phyloP scores from a whole-genome alignment of 35 echinoderm and acorn worm species.

The Lytechinus pictus region DNA sequence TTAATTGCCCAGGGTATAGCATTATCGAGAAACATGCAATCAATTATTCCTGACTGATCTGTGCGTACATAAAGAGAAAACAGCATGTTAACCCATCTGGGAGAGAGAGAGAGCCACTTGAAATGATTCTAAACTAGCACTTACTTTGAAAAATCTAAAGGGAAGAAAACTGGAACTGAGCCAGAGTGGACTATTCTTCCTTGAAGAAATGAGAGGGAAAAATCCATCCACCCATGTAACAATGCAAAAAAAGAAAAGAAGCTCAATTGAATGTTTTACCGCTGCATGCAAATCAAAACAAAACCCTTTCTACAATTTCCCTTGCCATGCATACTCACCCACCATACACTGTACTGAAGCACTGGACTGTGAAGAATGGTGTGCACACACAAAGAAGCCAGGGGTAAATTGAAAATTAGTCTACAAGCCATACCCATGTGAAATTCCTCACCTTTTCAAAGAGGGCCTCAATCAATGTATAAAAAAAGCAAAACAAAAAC shows the following conservation, averaged over 20 bases:
- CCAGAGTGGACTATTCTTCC: not conserved
- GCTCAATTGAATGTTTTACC: not conserved
- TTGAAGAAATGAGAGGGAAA: not conserved
- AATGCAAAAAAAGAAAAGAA: not conserved
- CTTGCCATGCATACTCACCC: not conserved
- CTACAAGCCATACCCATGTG: not conserved
- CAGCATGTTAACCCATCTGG: not conserved
- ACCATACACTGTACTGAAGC: not conserved
- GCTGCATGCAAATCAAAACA: slow-evolving; percentile 1
- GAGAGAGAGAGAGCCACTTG: not conserved
- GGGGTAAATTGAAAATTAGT: not conserved
- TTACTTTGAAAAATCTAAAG: not conserved
- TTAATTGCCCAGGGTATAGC: not conserved
- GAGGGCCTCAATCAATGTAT: too few species aligned
- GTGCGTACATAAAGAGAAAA: not conserved
- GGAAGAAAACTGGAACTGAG: not conserved
- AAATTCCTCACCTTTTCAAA: not conserved
- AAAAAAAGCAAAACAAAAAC: too few species aligned
- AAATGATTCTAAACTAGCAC: slow-evolving; percentile 11
- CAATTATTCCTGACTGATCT: not conserved
- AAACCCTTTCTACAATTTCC: not conserved
- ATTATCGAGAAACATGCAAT: not conserved
- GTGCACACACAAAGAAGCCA: not conserved
- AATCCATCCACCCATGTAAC: not conserved
- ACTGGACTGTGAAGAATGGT: not conserved